A percentile compares a stretch with the other conserved stretches of the same genome.
Evolutionary conservation across 2,113 vertebrate genomes (phyloP).

Genomic region (Centrocercus urophasianus): DNA sequence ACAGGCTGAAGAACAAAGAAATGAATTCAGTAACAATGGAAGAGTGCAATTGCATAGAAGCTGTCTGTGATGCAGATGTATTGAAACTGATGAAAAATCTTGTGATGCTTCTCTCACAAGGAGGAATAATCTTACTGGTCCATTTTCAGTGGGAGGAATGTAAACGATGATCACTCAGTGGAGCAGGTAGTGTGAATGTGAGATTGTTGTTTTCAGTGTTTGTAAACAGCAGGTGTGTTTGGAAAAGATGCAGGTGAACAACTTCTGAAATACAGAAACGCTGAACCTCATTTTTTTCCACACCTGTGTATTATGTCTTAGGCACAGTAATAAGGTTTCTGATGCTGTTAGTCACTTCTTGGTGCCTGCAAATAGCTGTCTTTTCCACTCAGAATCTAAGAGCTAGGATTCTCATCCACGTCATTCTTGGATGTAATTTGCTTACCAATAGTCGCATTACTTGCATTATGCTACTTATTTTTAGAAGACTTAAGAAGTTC

Average conservation of each 20-base stretch:
- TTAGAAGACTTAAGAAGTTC: slow-evolving; percentile 28
- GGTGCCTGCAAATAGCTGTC: not conserved
- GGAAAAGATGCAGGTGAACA: not conserved
- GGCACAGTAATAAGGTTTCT: not conserved
- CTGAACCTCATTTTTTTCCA: not conserved
- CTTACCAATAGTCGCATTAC: not conserved
- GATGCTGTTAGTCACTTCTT: not conserved
- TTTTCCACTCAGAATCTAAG: not conserved
- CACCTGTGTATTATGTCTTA: not conserved
- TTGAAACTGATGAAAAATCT: not conserved
- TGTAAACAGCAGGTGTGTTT: not conserved
- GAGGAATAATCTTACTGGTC: not conserved
- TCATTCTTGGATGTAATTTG: not conserved
- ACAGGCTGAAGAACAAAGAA: not conserved
- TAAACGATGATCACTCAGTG: not conserved
- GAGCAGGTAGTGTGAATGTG: not conserved
- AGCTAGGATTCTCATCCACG: not conserved
- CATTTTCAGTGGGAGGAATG: too few relatives aligned
- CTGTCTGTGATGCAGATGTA: not conserved
- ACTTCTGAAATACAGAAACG: not conserved
- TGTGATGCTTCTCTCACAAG: not conserved
- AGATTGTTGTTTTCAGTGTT: not conserved
- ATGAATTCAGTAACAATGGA: not conserved
- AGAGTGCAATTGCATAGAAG: not conserved
- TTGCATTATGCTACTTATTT: slow-evolving; percentile 15